Evolutionary conservation across 2,888 invertebrate species (phyloP).

Genomic region (Ecdyonurus torrentis): DNA sequence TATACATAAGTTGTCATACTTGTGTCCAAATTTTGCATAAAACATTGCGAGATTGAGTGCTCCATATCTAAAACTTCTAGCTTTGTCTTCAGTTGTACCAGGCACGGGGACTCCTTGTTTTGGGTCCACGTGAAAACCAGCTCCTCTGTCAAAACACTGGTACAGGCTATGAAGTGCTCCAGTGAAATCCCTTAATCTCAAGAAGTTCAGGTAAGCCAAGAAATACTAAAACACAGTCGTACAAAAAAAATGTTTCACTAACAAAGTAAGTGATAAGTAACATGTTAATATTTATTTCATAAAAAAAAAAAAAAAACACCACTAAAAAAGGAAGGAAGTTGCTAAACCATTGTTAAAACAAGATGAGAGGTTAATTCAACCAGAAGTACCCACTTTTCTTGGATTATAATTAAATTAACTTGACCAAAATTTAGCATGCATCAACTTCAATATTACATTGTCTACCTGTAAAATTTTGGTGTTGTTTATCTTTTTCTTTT

Average conservation of each 20-base stretch:
- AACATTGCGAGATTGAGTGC: constrained; percentile 80
- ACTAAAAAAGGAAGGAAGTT: no score
- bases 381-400: no score
- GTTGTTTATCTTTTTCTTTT: no score
- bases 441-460: no score
- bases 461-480: no score
- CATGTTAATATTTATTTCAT: no score
- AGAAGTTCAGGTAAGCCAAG: constrained; percentile 74
- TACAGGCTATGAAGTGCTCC: constrained; percentile 63
- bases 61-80: constrained; percentile 64
- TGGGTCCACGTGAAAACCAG: constrained; percentile 11
- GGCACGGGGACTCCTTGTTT: constrained; percentile 22
- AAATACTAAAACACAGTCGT: constrained; percentile 48
- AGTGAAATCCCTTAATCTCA: constrained; percentile 74
- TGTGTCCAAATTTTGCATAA: constrained; percentile 71
- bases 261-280: no score
- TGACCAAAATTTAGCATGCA: no score
- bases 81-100: constrained; percentile 23
- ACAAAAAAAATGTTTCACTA: not conserved
- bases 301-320: no score
- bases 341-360: no score
- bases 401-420: no score
- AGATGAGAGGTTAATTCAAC: no score
- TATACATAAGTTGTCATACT: constrained; percentile 29
- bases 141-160: constrained; percentile 62